phyloP scores from a whole-genome alignment of 2,888 invertebrate genomes.

The Lepidocyrtoides sp. region DNA sequence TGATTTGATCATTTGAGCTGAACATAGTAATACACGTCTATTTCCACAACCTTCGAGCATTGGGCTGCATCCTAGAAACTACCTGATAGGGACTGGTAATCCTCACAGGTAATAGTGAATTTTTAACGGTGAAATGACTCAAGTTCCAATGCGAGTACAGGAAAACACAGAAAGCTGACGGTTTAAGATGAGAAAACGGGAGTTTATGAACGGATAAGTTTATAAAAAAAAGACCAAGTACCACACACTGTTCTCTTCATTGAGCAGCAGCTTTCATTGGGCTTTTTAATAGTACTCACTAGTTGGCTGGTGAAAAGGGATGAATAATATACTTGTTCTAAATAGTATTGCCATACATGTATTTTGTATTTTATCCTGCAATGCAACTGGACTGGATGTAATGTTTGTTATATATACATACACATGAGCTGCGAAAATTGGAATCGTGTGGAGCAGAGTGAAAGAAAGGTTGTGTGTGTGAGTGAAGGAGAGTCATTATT shows the following conservation, averaged over 20 bases:
- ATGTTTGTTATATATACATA: not conserved
- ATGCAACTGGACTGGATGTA: too few relatives aligned
- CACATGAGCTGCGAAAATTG: slow-evolving; percentile 55
- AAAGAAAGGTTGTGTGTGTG: slow-evolving; percentile 43
- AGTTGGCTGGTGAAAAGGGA: not conserved
- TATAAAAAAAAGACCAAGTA: not conserved
- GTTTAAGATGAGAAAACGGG: slow-evolving; percentile 29
- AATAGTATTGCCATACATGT: not conserved
- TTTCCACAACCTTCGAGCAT: not conserved
- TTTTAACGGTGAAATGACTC: slow-evolving; percentile 25
- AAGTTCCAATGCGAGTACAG: not conserved
- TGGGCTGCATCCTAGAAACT: not conserved
- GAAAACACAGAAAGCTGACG: not conserved
- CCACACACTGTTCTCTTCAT: slow-evolving; percentile 6
- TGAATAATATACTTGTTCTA: slow-evolving; percentile 22
- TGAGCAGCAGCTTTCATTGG: not conserved
- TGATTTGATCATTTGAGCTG: slow-evolving; percentile 65
- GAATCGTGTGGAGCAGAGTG: slow-evolving; percentile 40
- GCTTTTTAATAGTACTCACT: slow-evolving; percentile 14
- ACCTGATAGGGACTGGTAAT: slow-evolving; percentile 51
- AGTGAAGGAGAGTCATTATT: slow-evolving; percentile 65
- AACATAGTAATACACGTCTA: slow-evolving; percentile 34
- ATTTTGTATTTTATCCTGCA: too few relatives aligned
- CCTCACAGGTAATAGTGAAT: slow-evolving; percentile 42
- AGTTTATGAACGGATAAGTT: not conserved